These are phyloP conservation scores for Aleiodes leptofemur DNA, from an alignment of 2,888 invertebrate species.

Conservation along the genomic window DNA sequence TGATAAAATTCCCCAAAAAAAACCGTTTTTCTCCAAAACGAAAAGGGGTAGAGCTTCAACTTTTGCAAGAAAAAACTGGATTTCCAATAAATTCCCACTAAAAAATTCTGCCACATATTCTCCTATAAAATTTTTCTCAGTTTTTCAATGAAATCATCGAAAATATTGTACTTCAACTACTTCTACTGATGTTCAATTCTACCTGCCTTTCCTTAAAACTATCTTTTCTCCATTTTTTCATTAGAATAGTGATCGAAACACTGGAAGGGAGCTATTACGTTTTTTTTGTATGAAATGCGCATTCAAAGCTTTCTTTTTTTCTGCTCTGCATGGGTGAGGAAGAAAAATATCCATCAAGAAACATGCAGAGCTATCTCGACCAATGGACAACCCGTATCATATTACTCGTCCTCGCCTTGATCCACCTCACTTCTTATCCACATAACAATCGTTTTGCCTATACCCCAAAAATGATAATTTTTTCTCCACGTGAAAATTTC, in stretches of 20 bases:
- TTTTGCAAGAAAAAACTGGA: too few species aligned
- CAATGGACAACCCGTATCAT: slow-evolving; percentile 33
- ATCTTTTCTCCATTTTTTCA: too few species aligned
- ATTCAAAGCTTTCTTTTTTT: slow-evolving; percentile 10
- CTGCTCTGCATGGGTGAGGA: slow-evolving; percentile 18
- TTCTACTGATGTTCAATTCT: too few species aligned
- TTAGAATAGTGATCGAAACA: not conserved
- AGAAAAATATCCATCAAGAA: slow-evolving; percentile 38
- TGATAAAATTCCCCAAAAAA: too few species aligned
- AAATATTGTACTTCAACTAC: too few species aligned
- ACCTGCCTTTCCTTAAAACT: too few species aligned
- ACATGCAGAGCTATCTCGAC: not conserved
- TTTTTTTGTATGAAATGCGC: slow-evolving; percentile 32
- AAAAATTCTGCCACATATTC: too few species aligned
- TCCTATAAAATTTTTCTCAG: too few species aligned
- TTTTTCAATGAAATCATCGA: too few species aligned
- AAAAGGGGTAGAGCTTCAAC: too few species aligned
- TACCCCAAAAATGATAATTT: not conserved
- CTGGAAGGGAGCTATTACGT: slow-evolving; percentile 35
- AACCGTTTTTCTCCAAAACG: too few species aligned
- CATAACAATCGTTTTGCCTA: slow-evolving; percentile 12
- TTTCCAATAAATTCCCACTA: too few species aligned
- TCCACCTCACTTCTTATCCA: not conserved
- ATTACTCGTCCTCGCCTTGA: slow-evolving; percentile 28
- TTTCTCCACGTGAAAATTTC: not conserved